phyloP scores from a whole-genome alignment of 2,888 invertebrate species.

The Tenthredo scrophulariae region DNA sequence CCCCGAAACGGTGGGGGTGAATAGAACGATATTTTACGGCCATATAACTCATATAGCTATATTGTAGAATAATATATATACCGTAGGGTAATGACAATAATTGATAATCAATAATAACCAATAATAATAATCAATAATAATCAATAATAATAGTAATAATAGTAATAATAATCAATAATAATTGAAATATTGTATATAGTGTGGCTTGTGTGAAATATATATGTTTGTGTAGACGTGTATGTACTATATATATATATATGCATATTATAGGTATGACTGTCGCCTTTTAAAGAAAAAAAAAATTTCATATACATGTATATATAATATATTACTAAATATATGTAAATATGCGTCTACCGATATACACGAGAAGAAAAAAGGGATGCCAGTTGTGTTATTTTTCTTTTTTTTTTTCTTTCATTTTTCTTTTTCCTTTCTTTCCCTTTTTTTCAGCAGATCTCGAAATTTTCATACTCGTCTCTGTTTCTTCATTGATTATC shows the following conservation, averaged over 20 bases:
- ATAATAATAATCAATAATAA: not conserved
- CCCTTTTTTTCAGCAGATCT: not conserved
- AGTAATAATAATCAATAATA: constrained; percentile 54
- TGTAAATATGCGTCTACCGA: not conserved
- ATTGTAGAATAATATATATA: not conserved
- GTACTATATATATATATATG: constrained; percentile 52
- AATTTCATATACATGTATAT: not conserved
- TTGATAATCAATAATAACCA: constrained; percentile 49
- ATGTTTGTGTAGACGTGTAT: constrained; percentile 51
- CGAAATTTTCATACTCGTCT: not conserved
- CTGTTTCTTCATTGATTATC: not conserved
- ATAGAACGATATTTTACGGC: not conserved
- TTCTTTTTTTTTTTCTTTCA: not conserved
- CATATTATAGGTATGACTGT: not conserved
- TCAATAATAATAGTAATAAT: constrained; percentile 54
- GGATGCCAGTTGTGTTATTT: not conserved
- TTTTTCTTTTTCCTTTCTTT: not conserved
- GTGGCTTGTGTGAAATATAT: constrained; percentile 7
- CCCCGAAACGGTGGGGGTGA: not conserved
- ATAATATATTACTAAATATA: constrained; percentile 21
- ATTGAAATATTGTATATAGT: constrained; percentile 48
- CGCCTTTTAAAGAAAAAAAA: too few species aligned
- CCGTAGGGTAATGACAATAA: not conserved
- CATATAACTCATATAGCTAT: not conserved
- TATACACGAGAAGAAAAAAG: not conserved